Evolutionary conservation across 2,888 invertebrate species (phyloP), one percentile per base, ranked within the genome.

Genomic region (Eupithecia pulchellata): DNA sequence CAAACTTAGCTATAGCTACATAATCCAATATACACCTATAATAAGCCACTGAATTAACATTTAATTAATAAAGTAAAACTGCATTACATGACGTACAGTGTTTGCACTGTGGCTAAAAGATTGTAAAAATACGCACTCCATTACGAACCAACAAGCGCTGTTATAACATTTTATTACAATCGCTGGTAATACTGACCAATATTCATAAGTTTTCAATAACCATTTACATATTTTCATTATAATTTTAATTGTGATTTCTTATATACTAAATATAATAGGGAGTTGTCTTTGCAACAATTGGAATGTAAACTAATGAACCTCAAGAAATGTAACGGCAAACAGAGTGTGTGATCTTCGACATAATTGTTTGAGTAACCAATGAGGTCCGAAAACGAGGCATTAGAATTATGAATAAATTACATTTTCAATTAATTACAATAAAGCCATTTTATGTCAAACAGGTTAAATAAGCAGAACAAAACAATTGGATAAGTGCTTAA

Each of bases 41-140:
- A 85, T 89, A 89, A 89, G 89, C 87, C 89, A 87, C 85, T 87
- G 84, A 87, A 88, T 87, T 85, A 86, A 88, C 86, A 87, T 89
- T 87, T 89, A 90, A 84, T 86, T 85, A 82, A 83, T 84, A 82
- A 66, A 62, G 84, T 52, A 25, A 47, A 81, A 84, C 79, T 82
- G 69, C 66, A 72, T 64, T 68, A 64, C 74, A 66, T 47, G 64
- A 69, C 68, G 61, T 81, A n/a, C 79, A 81, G 80, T 77, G 75
- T 81, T 73, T 82, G 81, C 79, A 81, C 81, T 85, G 81, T 82
- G 66, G 60, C 63, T 72, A 70, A 69, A 62, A 68, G 70, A 75
- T 70, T 52, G 74, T 74, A 73, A 67, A 69, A 75, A 73, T 71
- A 74, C 67, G 71, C 68, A 62, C 70, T 60, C 69, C 65, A 68